Conservation (phyloP, 2,797 vertebrate species). For the Rhinoraja longicauda region DNA sequence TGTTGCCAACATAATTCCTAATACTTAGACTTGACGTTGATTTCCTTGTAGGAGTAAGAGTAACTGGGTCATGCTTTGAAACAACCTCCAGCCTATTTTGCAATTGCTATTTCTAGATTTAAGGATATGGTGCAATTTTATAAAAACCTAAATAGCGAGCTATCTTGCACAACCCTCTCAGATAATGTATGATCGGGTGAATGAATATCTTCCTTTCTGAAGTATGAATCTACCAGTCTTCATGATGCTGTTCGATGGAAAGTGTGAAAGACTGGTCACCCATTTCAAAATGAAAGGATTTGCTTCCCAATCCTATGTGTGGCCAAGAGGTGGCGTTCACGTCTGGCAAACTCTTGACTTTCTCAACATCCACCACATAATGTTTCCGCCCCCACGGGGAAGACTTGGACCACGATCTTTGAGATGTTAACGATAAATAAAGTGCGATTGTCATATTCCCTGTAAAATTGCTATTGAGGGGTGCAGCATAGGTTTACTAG, state of each 20-base stretch:
- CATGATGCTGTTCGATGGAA: not conserved
- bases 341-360: not conserved
- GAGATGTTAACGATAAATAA: not conserved
- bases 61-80: not conserved
- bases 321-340: conserved; percentile 20
- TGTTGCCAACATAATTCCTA: not conserved
- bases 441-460: too few species aligned
- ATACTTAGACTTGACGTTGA: not conserved
- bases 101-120: not conserved
- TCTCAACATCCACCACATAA: not conserved
- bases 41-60: not conserved
- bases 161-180: not conserved
- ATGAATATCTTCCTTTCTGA: not conserved
- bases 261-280: not conserved
- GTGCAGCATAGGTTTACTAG: too few species aligned
- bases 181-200: not conserved
- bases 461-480: too few species aligned
- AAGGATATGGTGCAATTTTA: not conserved
- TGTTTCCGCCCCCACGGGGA: not conserved
- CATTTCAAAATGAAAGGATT: not conserved
- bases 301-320: not conserved
- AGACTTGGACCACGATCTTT: not conserved
- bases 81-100: not conserved
- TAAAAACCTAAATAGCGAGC: not conserved
- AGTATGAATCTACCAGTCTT: not conserved